phyloP scores from a whole-genome alignment of 2,113 vertebrate genomes.

The Alethe castanea region DNA sequence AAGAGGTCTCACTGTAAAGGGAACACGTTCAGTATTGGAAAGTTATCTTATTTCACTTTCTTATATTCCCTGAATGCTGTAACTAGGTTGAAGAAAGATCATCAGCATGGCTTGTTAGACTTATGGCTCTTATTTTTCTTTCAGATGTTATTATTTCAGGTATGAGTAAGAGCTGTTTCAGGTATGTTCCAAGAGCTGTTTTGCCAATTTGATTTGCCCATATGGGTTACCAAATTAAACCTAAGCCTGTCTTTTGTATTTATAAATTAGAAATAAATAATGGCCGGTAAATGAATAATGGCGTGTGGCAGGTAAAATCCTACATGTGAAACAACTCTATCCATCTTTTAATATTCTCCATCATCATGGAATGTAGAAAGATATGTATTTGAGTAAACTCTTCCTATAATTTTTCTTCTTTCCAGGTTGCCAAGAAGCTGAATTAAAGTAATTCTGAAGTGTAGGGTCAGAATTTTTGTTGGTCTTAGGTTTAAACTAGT shows the following conservation, averaged over 20 bases:
- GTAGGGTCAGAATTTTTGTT: background rate
- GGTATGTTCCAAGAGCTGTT: background rate
- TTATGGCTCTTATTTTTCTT: background rate
- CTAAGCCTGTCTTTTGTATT: background rate
- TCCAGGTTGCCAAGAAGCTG: background rate
- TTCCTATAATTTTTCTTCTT: background rate
- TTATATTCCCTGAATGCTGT: background rate
- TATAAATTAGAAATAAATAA: background rate
- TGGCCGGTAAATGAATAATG: too few species aligned
- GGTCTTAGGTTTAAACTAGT: background rate
- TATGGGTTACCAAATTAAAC: background rate
- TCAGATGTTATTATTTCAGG: background rate
- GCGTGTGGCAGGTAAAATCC: background rate
- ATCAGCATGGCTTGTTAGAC: background rate
- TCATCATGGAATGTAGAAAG: background rate
- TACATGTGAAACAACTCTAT: background rate
- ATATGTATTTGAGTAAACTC: background rate
- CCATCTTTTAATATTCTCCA: background rate
- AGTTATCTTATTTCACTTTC: background rate
- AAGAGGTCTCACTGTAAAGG: background rate
- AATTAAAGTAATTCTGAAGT: background rate
- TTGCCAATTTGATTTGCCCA: background rate
- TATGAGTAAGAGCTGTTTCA: background rate
- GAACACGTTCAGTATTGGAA: background rate
- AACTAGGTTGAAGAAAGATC: background rate